Evolutionary conservation across 2,888 invertebrate genomes (phyloP).

Genomic region (Smittia sp.): DNA sequence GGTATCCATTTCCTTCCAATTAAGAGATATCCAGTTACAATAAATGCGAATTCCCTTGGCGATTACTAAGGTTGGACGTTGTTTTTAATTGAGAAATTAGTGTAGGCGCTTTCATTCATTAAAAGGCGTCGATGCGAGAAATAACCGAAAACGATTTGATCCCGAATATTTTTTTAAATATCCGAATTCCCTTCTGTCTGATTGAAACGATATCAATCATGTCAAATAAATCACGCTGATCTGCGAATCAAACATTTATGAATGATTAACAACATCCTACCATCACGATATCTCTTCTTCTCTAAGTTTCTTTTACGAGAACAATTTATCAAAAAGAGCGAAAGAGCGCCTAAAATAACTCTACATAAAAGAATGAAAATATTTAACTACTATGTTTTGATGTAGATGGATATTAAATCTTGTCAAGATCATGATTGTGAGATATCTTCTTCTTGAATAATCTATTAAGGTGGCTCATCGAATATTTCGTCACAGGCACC

Average conservation of each 20-base stretch:
- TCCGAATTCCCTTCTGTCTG: too few species aligned
- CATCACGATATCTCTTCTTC: not conserved
- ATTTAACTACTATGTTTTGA: constrained; percentile 2
- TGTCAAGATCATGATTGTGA: constrained; percentile 37
- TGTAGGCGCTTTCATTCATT: too few species aligned
- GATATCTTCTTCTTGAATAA: constrained; percentile 22
- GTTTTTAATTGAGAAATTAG: too few species aligned
- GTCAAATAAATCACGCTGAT: constrained; percentile 34
- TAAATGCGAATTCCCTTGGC: too few species aligned
- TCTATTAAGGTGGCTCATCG: not conserved
- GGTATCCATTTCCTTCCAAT: too few species aligned
- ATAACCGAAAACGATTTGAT: too few species aligned
- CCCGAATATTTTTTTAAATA: too few species aligned
- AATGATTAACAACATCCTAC: constrained; percentile 37
- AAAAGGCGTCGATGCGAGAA: too few species aligned
- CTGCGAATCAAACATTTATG: constrained; percentile 30
- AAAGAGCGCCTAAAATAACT: constrained; percentile 16
- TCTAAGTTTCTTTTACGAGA: not conserved
- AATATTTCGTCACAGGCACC: too few species aligned
- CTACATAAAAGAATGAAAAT: constrained; percentile 6
- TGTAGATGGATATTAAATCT: constrained; percentile 7
- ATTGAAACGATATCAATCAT: constrained; percentile 35
- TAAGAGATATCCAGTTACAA: too few species aligned
- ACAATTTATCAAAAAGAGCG: constrained; percentile 33
- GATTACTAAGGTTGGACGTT: too few species aligned